Percentiles rank a stretch among this genome's conserved stretches.
These are phyloP conservation scores for Anoplopoma fimbria DNA, from an alignment of 2,113 vertebrate species.

Conservation along the genomic window DNA sequence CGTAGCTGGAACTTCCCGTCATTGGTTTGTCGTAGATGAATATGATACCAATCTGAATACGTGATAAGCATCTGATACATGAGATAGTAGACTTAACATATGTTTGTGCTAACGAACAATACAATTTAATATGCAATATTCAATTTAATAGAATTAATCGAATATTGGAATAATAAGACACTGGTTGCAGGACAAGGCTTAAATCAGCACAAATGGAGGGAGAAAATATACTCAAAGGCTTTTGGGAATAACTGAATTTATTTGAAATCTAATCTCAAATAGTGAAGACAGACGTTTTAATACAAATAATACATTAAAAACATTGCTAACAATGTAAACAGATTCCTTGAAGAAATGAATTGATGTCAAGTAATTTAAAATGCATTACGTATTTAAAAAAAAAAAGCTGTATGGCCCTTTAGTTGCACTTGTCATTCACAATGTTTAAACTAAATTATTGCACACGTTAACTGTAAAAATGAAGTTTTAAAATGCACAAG, in stretches of 20 bases:
- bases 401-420: neutral
- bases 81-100: neutral
- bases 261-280: neutral
- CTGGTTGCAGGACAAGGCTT: neutral
- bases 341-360: neutral
- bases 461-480: no score
- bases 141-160: neutral
- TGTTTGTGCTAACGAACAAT: neutral
- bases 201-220: neutral
- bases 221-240: neutral
- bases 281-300: neutral
- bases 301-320: neutral
- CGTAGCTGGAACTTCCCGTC: neutral
- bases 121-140: neutral
- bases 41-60: neutral
- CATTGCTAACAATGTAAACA: neutral
- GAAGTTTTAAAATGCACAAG: neutral
- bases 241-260: neutral
- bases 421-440: no score
- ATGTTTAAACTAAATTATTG: no score
- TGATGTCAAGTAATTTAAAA: neutral
- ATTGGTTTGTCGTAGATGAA: neutral
- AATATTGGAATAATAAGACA: neutral
- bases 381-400: neutral
- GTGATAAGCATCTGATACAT: neutral